Conservation (phyloP, 2,888 invertebrate genomes). For the Exocentrus adspersus region DNA sequence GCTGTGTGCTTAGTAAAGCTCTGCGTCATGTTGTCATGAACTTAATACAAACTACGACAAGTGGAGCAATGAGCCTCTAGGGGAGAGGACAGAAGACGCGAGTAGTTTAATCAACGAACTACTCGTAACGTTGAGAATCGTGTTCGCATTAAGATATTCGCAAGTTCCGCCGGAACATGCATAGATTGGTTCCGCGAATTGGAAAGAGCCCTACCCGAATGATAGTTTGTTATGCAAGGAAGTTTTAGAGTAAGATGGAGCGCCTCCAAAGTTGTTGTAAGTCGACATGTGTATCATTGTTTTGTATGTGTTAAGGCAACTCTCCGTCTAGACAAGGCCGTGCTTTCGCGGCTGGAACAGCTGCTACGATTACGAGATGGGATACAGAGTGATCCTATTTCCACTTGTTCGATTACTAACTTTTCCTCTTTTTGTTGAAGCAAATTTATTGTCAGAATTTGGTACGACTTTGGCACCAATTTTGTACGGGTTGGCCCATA, state of each 20-base stretch:
- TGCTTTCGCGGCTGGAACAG: slow-evolving; percentile 10
- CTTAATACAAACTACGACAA: slow-evolving; percentile 21
- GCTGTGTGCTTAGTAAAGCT: slow-evolving; percentile 21
- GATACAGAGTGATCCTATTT: not conserved
- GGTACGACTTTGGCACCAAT: too few relatives aligned
- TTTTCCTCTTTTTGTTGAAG: too few relatives aligned
- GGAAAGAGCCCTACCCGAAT: slow-evolving; percentile 13
- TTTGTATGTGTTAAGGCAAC: slow-evolving; percentile 15
- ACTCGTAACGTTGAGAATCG: slow-evolving; percentile 32
- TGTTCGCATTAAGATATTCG: slow-evolving; percentile 18
- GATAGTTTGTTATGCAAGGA: not conserved
- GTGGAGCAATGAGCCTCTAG: slow-evolving; percentile 31
- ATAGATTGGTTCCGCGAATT: slow-evolving; percentile 32
- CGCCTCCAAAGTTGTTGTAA: slow-evolving; percentile 10
- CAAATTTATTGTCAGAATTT: too few relatives aligned
- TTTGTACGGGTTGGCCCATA: too few relatives aligned
- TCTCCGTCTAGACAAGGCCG: slow-evolving; percentile 6
- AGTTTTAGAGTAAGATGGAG: slow-evolving; percentile 17
- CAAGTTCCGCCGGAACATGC: slow-evolving; percentile 31
- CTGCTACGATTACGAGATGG: not conserved
- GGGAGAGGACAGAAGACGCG: slow-evolving; percentile 26
- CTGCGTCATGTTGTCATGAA: slow-evolving; percentile 1
- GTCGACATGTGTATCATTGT: not conserved
- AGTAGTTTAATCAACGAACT: slow-evolving; percentile 37
- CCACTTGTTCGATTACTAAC: too few relatives aligned